Evolutionary conservation across 2,888 invertebrate genomes (phyloP).

Genomic region (Meteorus colon): DNA sequence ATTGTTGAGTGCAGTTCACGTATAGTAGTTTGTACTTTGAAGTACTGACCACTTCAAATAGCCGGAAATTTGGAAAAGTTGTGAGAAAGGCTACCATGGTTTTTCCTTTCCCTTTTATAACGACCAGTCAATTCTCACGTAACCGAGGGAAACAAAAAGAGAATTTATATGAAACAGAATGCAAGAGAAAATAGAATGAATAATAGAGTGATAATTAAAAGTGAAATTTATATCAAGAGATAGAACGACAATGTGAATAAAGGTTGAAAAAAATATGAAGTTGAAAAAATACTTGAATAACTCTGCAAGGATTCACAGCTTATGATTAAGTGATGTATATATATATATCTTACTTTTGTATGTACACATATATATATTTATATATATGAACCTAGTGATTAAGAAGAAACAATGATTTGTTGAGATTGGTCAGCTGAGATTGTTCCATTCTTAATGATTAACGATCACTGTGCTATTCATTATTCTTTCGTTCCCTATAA

Average conservation of each 20-base stretch:
- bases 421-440: constrained; percentile 46
- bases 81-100: background rate
- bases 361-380: background rate
- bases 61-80: background rate
- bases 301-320: background rate
- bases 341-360: too few relatives aligned
- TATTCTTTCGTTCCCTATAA: constrained; percentile 36
- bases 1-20: constrained; percentile 15
- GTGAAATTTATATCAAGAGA: background rate
- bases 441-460: constrained; percentile 45
- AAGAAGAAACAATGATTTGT: constrained; percentile 51
- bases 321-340: background rate
- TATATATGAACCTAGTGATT: constrained; percentile 42
- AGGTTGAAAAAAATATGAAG: too few relatives aligned
- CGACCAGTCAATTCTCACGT: background rate
- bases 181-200: too few relatives aligned
- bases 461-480: constrained; percentile 38
- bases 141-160: background rate
- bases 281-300: background rate
- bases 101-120: background rate
- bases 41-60: background rate
- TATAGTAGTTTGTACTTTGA: background rate
- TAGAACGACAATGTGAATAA: background rate
- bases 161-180: background rate
- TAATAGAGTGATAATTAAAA: background rate